Evolutionary conservation across 2,797 vertebrate genomes (phyloP).

Genomic region (Trachops cirrhosus): DNA sequence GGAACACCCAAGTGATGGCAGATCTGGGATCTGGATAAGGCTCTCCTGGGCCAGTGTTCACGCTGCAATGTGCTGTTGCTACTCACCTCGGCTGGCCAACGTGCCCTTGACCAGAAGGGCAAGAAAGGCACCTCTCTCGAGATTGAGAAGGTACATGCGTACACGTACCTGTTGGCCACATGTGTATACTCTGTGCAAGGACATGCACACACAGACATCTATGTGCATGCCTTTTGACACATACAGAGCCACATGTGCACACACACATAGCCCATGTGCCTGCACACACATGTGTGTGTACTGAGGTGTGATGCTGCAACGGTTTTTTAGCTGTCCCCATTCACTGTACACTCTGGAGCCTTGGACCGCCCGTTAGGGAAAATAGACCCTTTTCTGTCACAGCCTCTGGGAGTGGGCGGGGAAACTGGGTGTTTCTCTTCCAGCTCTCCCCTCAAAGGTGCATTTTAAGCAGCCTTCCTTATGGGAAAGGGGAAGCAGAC

Average conservation of each 20-base stretch:
- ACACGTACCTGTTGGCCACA: background rate
- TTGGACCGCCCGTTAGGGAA: background rate
- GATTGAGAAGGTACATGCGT: background rate
- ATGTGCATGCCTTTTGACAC: background rate
- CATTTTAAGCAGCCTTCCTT: background rate
- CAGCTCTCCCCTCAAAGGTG: background rate
- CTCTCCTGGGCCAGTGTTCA: background rate
- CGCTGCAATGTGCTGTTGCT: rapidly evolving
- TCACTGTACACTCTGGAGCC: background rate
- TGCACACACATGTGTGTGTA: background rate
- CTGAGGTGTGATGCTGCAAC: background rate
- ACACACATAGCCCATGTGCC: too few relatives aligned
- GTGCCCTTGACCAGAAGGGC: background rate
- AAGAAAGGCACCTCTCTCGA: background rate
- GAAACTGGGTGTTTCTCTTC: background rate
- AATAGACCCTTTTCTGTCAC: background rate
- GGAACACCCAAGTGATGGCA: background rate
- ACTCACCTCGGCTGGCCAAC: background rate
- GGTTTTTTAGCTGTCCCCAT: background rate
- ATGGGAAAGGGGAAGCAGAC: background rate
- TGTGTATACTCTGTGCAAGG: background rate
- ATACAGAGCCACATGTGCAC: background rate
- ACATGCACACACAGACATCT: background rate
- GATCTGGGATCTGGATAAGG: background rate
- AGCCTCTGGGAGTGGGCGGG: background rate